Conservation (phyloP, 2,888 invertebrate species). For the Pilophorus perplexus region DNA sequence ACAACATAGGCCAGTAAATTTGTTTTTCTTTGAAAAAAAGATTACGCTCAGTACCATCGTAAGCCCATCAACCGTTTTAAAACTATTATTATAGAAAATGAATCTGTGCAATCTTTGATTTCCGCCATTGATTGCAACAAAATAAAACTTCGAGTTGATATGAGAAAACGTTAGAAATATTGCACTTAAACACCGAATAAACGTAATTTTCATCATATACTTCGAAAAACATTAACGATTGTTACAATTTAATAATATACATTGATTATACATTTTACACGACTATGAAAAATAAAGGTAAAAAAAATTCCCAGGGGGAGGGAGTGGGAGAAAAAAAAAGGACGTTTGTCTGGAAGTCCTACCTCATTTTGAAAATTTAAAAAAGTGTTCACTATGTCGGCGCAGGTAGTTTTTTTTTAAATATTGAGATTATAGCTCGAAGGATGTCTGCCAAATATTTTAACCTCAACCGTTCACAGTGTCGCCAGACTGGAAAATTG, state of each 20-base stretch:
- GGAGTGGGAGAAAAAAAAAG: too few relatives aligned
- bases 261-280: conserved; percentile 3
- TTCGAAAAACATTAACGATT: conserved; percentile 38
- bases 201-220: conserved; percentile 4
- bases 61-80: conserved; percentile 23
- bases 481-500: too few relatives aligned
- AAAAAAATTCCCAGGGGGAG: too few relatives aligned
- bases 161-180: conserved; percentile 14
- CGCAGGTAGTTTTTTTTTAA: too few relatives aligned
- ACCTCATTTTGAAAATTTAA: too few relatives aligned
- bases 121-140: conserved; percentile 45
- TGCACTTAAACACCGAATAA: conserved; percentile 17
- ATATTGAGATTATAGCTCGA: too few relatives aligned
- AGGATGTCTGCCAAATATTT: too few relatives aligned
- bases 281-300: too few relatives aligned
- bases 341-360: too few relatives aligned
- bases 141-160: conserved; percentile 27
- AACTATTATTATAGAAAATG: conserved; percentile 23
- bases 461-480: too few relatives aligned
- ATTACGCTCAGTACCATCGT: conserved; percentile 42
- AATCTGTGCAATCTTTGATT: conserved; percentile 41
- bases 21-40: conserved; percentile 11
- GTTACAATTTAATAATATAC: conserved; percentile 27
- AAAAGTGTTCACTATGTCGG: too few relatives aligned
- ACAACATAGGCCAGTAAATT: conserved; percentile 44